Base-by-base conservation (phyloP, 2,888 invertebrate species). In the Cosmia trapezina region DNA sequence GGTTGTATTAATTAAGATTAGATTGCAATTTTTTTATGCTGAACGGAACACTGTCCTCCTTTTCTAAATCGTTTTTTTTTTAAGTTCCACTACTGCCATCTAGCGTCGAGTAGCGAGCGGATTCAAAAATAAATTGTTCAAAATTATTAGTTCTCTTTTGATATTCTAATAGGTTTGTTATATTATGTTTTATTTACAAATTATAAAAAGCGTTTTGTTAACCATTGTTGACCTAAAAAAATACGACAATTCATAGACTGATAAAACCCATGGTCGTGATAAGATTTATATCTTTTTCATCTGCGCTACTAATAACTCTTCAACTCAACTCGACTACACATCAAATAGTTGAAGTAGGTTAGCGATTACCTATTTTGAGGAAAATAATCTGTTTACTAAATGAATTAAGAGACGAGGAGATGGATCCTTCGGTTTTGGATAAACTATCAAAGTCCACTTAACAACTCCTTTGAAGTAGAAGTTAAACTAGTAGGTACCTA, bases 91-190 rank as follows among this genome's bases (percentile, higher is more conserved):
- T 59, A 82, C 43, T 82, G 90, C 87, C 91, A 90, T 91, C 92
- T 92, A 85, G 84, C 76, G 87, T 72, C 74, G 22, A 91, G 86
- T 92, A 91, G 93, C 86, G n/a, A 62, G 57, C 66, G n/a, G 2
- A n/a, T 49, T 49, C 14, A 54, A 49, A 33, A 22, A 22, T 49
- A 4, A 37, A 33, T 77, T 33, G 7, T 60, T n/a, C 9, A 14
- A 9, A 33, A 14, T n/a, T 8, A 17, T 51, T 41, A 70, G 12
- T 28, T 2, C 17, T n/a, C 3, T 43, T 69, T 53, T 57, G 8
- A 53, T 51, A 17, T 43, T 22, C 1, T 11, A 37, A 4, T 54
- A 14, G 1, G 8, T 37, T 56, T 33, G 0, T 17, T n/a, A 28
- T 1, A 19, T 43, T 22, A 6, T 1, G 12, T 53, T 17, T 28